Conservation (phyloP, 2,888 invertebrate species). For the Napeogenes inachia region DNA sequence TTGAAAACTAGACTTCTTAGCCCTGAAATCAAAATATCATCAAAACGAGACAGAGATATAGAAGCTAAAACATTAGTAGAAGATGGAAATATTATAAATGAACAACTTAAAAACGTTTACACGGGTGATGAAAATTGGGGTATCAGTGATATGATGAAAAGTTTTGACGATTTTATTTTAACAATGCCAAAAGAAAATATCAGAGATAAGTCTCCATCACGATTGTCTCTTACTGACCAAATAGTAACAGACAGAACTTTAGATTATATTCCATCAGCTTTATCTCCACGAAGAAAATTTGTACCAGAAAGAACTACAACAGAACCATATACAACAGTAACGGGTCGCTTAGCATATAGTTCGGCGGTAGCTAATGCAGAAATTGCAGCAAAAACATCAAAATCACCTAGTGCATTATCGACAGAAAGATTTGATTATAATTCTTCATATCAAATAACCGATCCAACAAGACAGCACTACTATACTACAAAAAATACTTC, state of each 20-base stretch:
- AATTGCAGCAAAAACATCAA: constrained; percentile 71
- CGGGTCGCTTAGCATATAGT: constrained; percentile 81
- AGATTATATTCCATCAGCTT: constrained; percentile 76
- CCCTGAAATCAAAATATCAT: constrained; percentile 75
- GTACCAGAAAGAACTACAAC: constrained; percentile 76
- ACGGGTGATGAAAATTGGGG: constrained; percentile 82
- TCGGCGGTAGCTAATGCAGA: constrained; percentile 82
- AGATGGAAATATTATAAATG: constrained; percentile 82
- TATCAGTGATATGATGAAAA: constrained; percentile 81
- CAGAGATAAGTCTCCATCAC: constrained; percentile 79
- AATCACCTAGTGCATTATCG: constrained; percentile 73
- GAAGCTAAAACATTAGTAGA: constrained; percentile 79
- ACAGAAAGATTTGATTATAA: constrained; percentile 78
- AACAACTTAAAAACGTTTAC: constrained; percentile 83
- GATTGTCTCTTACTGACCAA: constrained; percentile 80
- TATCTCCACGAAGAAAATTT: constrained; percentile 78
- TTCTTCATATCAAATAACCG: constrained; percentile 71
- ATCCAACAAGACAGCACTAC: constrained; percentile 57
- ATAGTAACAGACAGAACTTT: constrained; percentile 80
- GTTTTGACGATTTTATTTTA: constrained; percentile 78
- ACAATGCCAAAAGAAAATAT: constrained; percentile 70
- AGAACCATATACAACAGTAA: constrained; percentile 81
- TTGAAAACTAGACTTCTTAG: constrained; percentile 83
- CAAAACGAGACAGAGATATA: constrained; percentile 72
- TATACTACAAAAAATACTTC: constrained; percentile 58